These are phyloP conservation scores for Fregetta grallaria DNA, from an alignment of 2,113 vertebrate species.

Conservation along the genomic window DNA sequence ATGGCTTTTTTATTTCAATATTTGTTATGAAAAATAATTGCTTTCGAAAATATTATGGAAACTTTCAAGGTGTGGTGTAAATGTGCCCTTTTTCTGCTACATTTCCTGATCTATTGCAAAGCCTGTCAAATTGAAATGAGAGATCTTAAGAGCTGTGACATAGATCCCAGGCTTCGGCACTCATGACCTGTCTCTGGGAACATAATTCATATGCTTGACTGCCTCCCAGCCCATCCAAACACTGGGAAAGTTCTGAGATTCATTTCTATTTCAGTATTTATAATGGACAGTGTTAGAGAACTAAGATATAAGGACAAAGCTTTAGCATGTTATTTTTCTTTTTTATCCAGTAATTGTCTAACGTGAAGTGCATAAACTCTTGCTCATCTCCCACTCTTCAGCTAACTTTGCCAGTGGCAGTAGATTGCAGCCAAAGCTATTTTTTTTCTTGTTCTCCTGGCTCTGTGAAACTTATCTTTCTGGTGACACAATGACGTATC, in stretches of 20 bases:
- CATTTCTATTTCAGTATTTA: neutral
- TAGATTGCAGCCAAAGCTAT: neutral
- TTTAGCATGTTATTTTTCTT: neutral
- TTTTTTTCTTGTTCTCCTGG: neutral
- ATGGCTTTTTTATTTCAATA: neutral
- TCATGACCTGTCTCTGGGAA: neutral
- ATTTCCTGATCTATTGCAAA: neutral
- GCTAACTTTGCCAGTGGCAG: neutral
- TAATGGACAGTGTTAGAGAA: neutral
- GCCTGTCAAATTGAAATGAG: neutral
- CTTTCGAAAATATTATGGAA: neutral
- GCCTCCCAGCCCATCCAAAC: neutral
- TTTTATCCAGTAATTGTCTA: neutral
- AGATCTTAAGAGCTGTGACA: neutral
- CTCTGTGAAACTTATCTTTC: neutral
- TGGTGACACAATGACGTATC: neutral
- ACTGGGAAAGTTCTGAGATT: neutral
- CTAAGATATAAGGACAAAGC: neutral
- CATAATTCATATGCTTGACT: neutral
- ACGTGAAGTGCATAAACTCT: neutral
- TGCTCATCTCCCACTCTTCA: neutral
- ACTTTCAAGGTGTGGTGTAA: neutral
- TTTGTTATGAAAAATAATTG: neutral
- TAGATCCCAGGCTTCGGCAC: neutral
- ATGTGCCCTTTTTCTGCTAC: neutral